Evolutionary conservation across 2,113 vertebrate genomes (phyloP), one percentile per base, ranked within the genome.

Genomic region (Xenopus laevis): DNA sequence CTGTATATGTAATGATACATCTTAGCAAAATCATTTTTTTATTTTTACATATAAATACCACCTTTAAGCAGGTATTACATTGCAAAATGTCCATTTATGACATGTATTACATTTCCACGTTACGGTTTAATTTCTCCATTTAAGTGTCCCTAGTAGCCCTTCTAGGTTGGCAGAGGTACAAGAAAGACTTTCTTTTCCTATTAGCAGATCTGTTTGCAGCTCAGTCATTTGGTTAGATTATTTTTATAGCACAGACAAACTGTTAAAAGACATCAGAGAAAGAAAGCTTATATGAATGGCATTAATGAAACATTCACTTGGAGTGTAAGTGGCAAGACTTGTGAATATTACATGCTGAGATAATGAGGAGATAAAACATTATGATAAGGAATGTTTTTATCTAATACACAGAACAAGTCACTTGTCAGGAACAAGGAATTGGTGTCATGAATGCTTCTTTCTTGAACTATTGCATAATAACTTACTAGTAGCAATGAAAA

Each of bases 221-320:
- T 65, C 59, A 44, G 27, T 68, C 65, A 62, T 68, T 68, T 55
- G 9, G 44, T 60, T 50, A 62, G 46, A 64, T 69, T 77, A 69
- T 57, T 77, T 76, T 74, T 74, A 68, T 77, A 69, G 11, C 65
- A 64, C 46, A 64, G 67, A 70, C 74, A 70, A 70, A 77, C 40
- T 64, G 60, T 62, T 55, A 67, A 70, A 70, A 68, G 74, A 64
- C 59, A 57, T 59, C 18, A 62, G 61, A 47, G 57, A 47, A 55
- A 44, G 16, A 50, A n/a, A 18, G 53, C 33, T 52, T 47, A 46
- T 50, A 70, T 70, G 59, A 64, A 70, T 68, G 13, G 47, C 67
- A 70, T 77, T 77, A 77, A 77, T 77, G 74, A 69, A 77, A 77
- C 60, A 68, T 69, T 75, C 65, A 75, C 73, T 75, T 53, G 74